Conservation (phyloP, 2,797 vertebrate species). For the Falco novaeseelandiae region DNA sequence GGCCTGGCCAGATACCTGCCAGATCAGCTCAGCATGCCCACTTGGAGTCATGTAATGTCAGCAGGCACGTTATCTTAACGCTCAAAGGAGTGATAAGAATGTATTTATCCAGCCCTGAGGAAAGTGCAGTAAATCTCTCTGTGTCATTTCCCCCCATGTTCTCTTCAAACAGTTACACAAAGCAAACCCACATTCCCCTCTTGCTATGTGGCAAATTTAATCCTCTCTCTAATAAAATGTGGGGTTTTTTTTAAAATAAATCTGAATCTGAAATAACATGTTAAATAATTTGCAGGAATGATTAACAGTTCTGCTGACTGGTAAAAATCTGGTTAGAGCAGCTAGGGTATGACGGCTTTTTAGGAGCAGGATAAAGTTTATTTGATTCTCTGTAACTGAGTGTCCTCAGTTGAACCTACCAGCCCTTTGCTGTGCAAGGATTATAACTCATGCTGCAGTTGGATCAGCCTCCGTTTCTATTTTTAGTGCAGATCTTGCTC, state of each 20-base stretch:
- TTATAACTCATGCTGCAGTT: conserved; percentile 68
- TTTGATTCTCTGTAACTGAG: conserved; percentile 32
- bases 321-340: neutral
- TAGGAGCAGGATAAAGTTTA: conserved; percentile 37
- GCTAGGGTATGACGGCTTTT: neutral
- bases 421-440: conserved; percentile 60
- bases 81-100: neutral
- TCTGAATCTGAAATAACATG: neutral
- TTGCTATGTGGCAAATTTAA: conserved; percentile 24
- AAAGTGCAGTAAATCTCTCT: neutral
- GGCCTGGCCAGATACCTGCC: neutral
- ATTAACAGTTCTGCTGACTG: conserved; percentile 15
- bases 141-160: neutral
- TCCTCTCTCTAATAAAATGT: neutral
- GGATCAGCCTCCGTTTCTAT: conserved; percentile 69
- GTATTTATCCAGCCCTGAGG: neutral
- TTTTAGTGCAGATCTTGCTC: conserved; percentile 74
- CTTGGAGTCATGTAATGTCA: neutral
- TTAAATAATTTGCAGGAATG: conserved; percentile 21
- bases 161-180: neutral
- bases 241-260: neutral
- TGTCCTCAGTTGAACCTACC: conserved; percentile 76
- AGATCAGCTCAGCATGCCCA: neutral
- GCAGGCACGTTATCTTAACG: neutral
- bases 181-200: neutral